Percentiles rank a stretch among this genome's conserved stretches.
These are phyloP conservation scores for Tinamus guttatus DNA, from an alignment of 2,113 vertebrate species.

Conservation along the genomic window DNA sequence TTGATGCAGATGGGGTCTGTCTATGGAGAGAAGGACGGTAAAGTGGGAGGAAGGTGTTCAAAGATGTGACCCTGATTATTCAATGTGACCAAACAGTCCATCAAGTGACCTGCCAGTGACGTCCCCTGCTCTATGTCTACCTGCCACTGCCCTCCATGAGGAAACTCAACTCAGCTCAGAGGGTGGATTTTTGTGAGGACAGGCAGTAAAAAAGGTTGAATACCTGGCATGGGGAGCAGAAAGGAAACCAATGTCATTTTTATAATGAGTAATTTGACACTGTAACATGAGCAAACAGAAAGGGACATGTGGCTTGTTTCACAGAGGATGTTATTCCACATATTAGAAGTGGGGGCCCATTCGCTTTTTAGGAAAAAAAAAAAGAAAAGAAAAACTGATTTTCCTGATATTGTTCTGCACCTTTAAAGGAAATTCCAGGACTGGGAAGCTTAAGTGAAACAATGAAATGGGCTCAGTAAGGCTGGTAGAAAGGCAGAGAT, in stretches of 20 bases:
- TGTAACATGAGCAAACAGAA: background rate
- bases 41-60: background rate
- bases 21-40: background rate
- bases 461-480: background rate
- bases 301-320: too few relatives aligned
- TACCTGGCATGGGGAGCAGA: background rate
- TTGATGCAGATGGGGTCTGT: background rate
- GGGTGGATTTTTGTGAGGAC: background rate
- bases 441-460: slow-evolving; percentile 6
- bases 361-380: background rate
- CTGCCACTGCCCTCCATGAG: background rate
- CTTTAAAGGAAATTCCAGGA: slow-evolving; percentile 32
- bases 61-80: background rate
- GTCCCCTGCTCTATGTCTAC: background rate
- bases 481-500: background rate
- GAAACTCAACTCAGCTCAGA: background rate
- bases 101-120: background rate
- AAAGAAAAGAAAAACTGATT: background rate
- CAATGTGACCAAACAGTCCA: background rate
- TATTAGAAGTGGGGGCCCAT: background rate
- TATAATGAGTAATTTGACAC: background rate
- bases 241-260: background rate
- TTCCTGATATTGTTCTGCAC: slow-evolving; percentile 35
- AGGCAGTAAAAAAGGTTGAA: background rate
- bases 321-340: background rate